Conservation (phyloP, 1,140 invertebrate species). For the Stratiolaelaps scimitus region DNA sequence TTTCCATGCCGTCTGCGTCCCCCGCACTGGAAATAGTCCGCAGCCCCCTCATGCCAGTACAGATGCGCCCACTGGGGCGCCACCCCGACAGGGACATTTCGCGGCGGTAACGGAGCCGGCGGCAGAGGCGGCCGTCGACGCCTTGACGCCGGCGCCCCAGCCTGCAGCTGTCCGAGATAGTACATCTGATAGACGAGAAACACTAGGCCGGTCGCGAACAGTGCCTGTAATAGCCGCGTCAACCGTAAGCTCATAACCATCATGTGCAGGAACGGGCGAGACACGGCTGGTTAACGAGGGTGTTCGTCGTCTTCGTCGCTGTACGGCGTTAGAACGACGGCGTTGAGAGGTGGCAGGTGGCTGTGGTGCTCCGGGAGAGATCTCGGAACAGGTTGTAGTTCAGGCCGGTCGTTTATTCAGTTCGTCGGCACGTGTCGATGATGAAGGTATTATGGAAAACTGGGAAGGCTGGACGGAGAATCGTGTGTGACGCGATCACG, state of each 20-base stretch:
- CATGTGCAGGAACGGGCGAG: too few relatives aligned
- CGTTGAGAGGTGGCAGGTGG: too few relatives aligned
- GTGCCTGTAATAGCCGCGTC: not conserved
- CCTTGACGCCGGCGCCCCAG: not conserved
- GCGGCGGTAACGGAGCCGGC: not conserved
- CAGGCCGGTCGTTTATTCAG: too few relatives aligned
- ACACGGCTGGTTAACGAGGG: too few relatives aligned
- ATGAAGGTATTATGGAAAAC: too few relatives aligned
- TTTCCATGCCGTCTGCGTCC: not conserved
- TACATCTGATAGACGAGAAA: conserved; percentile 22
- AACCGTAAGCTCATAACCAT: not conserved
- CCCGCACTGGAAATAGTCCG: conserved; percentile 10
- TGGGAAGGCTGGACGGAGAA: too few relatives aligned
- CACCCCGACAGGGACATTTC: not conserved
- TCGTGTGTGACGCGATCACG: too few relatives aligned
- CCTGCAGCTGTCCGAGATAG: not conserved
- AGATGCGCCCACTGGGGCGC: conserved; percentile 18
- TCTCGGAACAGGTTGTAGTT: too few relatives aligned
- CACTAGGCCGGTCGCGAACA: not conserved
- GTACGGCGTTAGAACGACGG: too few relatives aligned
- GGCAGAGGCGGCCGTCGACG: not conserved
- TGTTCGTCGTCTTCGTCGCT: too few relatives aligned
- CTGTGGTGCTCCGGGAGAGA: too few relatives aligned
- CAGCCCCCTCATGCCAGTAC: conserved; percentile 1
- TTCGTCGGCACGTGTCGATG: too few relatives aligned